phyloP scores from a whole-genome alignment of 2,113 vertebrate genomes.

The Mandrillus leucophaeus region DNA sequence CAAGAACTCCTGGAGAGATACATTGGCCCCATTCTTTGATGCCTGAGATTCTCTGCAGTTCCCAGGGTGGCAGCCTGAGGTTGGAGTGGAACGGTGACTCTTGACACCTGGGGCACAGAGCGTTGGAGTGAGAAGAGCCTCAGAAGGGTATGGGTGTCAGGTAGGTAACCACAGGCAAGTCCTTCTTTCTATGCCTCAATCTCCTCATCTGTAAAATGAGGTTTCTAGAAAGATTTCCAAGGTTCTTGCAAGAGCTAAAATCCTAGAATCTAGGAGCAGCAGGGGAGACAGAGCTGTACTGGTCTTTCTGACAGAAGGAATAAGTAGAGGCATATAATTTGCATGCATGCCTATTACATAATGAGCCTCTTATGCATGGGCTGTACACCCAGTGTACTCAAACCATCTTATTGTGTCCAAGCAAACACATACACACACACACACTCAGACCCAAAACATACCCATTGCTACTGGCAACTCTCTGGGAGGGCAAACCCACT shows the following conservation, averaged over 20 bases:
- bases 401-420: neutral
- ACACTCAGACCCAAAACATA: neutral
- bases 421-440: accelerated
- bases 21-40: accelerated
- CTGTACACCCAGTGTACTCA: neutral
- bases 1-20: neutral
- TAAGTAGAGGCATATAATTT: neutral
- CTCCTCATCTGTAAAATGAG: neutral
- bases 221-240: neutral
- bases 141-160: neutral
- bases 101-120: neutral
- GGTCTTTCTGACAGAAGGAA: neutral
- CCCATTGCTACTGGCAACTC: neutral
- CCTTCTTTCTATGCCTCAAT: neutral
- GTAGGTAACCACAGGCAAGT: neutral
- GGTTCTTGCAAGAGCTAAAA: neutral
- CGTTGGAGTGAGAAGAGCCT: neutral
- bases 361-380: neutral
- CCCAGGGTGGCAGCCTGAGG: accelerated
- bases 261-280: neutral
- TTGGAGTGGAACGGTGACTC: neutral
- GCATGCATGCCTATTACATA: neutral
- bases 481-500: neutral
- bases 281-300: neutral
- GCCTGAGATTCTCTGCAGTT: too few species aligned